A percentile compares a stretch with the other conserved stretches of the same genome.
Conservation (phyloP, 2,888 invertebrate genomes). For the Drosophila paucipuncta region DNA sequence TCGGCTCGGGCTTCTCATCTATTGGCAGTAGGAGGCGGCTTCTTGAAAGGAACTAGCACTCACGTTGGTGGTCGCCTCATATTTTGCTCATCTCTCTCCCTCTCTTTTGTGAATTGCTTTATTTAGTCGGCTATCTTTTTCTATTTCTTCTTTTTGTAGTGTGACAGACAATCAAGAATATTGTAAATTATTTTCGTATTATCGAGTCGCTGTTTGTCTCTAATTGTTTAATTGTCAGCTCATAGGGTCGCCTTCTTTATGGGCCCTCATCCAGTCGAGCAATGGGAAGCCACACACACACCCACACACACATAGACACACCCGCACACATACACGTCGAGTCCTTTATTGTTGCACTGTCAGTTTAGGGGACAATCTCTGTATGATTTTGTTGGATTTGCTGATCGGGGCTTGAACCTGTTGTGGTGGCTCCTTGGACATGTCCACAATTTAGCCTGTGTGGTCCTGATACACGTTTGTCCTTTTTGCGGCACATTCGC, state of each 20-base stretch:
- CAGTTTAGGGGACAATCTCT: slow-evolving; percentile 60
- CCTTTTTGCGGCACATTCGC: slow-evolving; percentile 21
- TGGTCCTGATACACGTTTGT: slow-evolving; percentile 62
- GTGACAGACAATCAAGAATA: slow-evolving; percentile 41
- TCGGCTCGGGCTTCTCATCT: slow-evolving; percentile 70
- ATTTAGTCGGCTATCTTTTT: slow-evolving; percentile 58
- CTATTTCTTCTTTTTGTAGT: neutral
- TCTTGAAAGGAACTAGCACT: slow-evolving; percentile 56
- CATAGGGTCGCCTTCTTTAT: slow-evolving; percentile 54
- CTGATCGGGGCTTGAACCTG: slow-evolving; percentile 55
- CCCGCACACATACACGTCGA: neutral
- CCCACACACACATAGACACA: slow-evolving; percentile 1
- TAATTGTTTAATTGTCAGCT: slow-evolving; percentile 83
- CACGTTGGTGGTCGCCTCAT: slow-evolving; percentile 71
- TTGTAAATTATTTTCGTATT: slow-evolving; percentile 83
- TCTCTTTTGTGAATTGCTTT: slow-evolving; percentile 76
- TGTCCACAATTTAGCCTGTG: slow-evolving; percentile 51
- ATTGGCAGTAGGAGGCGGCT: slow-evolving; percentile 50
- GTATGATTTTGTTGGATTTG: slow-evolving; percentile 65
- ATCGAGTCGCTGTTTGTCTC: slow-evolving; percentile 78
- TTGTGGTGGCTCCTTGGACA: slow-evolving; percentile 43
- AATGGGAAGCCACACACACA: slow-evolving; percentile 33
- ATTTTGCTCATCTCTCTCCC: slow-evolving; percentile 67
- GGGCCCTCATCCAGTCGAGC: slow-evolving; percentile 34
- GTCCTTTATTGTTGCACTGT: slow-evolving; percentile 56